These are phyloP conservation scores for Yponomeuta cagnagella DNA, from an alignment of 2,888 invertebrate species.

Conservation along the genomic window DNA sequence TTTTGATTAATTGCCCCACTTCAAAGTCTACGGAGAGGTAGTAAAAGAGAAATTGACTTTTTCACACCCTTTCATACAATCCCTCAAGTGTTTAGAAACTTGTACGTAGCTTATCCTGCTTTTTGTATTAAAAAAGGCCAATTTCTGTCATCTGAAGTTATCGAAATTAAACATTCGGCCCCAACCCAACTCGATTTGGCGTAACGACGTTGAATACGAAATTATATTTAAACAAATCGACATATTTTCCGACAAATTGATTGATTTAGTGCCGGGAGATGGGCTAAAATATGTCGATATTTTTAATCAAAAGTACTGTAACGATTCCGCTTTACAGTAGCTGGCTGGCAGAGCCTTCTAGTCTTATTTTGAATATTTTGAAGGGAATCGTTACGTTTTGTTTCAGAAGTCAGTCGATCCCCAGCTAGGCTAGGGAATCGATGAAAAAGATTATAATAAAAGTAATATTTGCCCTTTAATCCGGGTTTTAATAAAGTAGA, in stretches of 20 bases:
- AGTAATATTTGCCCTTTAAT: too few relatives aligned
- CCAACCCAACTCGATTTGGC: background rate
- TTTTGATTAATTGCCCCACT: slow-evolving; percentile 18
- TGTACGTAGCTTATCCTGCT: background rate
- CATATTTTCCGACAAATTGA: background rate
- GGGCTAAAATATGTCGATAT: too few relatives aligned
- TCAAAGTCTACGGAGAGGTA: slow-evolving; percentile 12
- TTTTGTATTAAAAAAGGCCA: background rate
- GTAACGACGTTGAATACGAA: background rate
- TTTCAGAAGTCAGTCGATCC: too few relatives aligned
- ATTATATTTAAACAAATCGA: background rate
- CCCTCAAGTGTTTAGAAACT: background rate
- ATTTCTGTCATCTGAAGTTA: background rate
- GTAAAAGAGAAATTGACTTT: slow-evolving; percentile 10
- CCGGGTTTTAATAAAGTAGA: too few relatives aligned
- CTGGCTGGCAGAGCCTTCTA: too few relatives aligned
- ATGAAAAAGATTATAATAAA: too few relatives aligned
- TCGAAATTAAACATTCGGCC: background rate
- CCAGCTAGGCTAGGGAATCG: too few relatives aligned
- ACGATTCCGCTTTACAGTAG: too few relatives aligned
- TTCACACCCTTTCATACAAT: slow-evolving; percentile 10
- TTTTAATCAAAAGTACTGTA: too few relatives aligned
- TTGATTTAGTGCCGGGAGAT: background rate
- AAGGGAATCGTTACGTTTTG: too few relatives aligned
- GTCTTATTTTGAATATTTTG: too few relatives aligned